A percentile compares a stretch with the other conserved stretches of the same genome.
Conservation (phyloP, 1,140 invertebrate species). For the Drosophila miranda region DNA sequence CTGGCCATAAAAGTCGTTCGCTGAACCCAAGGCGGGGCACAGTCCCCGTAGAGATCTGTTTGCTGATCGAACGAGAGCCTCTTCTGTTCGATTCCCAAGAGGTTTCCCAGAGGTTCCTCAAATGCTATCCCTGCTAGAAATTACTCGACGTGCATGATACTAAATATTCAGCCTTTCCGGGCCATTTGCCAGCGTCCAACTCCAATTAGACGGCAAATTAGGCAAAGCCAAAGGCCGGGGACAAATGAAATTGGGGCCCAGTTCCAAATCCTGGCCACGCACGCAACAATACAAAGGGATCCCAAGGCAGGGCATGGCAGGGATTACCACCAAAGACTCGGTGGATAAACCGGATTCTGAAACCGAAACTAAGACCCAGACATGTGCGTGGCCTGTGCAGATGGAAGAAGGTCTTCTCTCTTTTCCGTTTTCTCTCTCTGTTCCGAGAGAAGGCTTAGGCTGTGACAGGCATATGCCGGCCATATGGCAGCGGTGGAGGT, state of each 20-base stretch:
- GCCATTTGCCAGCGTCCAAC: constrained; percentile 41
- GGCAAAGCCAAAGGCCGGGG: constrained; percentile 37
- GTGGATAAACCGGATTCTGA: background rate
- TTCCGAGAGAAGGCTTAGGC: constrained; percentile 5
- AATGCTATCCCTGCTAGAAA: constrained; percentile 3
- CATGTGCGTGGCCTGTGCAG: too few species aligned
- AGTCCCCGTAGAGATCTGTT: background rate
- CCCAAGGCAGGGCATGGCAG: constrained; percentile 13
- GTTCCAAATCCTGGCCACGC: constrained; percentile 45
- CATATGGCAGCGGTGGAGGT: constrained; percentile 21
- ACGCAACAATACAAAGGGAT: constrained; percentile 43
- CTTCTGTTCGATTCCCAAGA: too few species aligned
- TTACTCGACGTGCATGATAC: background rate
- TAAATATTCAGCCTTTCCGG: constrained; percentile 20
- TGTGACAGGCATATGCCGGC: constrained; percentile 25
- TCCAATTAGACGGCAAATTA: constrained; percentile 63
- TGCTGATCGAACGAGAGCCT: too few species aligned
- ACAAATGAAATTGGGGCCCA: constrained; percentile 46
- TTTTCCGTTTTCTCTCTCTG: background rate
- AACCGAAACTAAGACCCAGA: constrained; percentile 15
- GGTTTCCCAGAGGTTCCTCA: background rate
- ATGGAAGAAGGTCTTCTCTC: background rate
- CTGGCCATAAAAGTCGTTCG: constrained; percentile 38
- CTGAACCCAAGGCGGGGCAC: constrained; percentile 21
- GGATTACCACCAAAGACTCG: constrained; percentile 21